Conservation (phyloP, 1,140 invertebrate genomes). For the Drosophila simulans region DNA sequence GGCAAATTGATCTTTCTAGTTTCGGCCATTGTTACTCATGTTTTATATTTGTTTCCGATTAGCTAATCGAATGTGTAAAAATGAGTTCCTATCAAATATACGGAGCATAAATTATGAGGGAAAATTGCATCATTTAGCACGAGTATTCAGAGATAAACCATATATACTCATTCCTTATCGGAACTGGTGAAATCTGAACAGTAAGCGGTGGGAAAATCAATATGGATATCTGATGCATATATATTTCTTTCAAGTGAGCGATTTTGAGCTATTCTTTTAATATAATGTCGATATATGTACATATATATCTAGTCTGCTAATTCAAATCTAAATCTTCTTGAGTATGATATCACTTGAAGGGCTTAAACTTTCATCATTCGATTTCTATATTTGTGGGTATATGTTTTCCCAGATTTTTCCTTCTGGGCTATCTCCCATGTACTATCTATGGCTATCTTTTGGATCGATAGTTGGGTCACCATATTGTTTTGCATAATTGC, state of each 20-base stretch:
- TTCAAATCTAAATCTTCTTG: background rate
- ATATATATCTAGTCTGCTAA: too few relatives aligned
- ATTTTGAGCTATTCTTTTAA: too few relatives aligned
- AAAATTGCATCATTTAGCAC: constrained; percentile 20
- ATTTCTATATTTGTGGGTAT: background rate
- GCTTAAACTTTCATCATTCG: too few relatives aligned
- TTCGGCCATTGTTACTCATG: background rate
- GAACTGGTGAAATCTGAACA: background rate
- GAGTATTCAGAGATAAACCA: constrained; percentile 9
- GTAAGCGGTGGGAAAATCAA: background rate
- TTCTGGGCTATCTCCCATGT: constrained; percentile 17
- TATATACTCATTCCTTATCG: background rate
- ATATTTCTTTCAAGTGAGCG: too few relatives aligned
- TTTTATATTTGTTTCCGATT: background rate
- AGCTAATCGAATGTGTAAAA: constrained; percentile 24
- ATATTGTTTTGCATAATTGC: constrained; percentile 79
- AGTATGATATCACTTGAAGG: background rate
- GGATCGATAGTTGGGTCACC: constrained; percentile 72
- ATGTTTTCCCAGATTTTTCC: constrained; percentile 9
- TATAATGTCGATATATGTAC: too few relatives aligned
- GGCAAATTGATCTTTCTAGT: background rate
- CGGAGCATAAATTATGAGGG: constrained; percentile 2
- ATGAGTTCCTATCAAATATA: constrained; percentile 5
- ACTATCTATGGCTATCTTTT: constrained; percentile 37
- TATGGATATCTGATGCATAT: background rate